Base-by-base conservation (phyloP, 2,113 vertebrate genomes). In the Nyctibius bracteatus region DNA sequence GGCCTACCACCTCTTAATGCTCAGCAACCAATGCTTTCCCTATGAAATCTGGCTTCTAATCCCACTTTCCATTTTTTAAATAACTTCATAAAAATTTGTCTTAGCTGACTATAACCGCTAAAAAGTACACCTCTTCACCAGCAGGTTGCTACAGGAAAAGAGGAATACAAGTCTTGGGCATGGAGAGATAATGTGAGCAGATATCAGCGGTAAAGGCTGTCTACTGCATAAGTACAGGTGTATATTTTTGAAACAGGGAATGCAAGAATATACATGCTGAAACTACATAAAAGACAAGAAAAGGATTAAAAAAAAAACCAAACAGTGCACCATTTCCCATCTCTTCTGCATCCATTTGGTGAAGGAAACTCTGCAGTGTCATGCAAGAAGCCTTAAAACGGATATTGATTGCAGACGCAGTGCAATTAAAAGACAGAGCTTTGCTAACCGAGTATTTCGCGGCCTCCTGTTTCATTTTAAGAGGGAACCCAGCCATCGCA, bases 221-320 rank as follows among this genome's bases (percentile, higher is more conserved):
- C n/a, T 44, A 20, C 17, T 16, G 39, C 24, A 0, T n/a, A 81
- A 91, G 14, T 43, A 21, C 0, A 0, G 5, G 4, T 55, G 6
- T 41, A 13, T 39, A 33, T 35, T 57, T 87, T 39, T 21, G 17
- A 74, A 81, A 62, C 8, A 31, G 15, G 5, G 31, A 91, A 89
- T 25, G 33, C 4, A 89, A 95, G 91, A 81, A 20, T 19, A n/a
- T 6, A 35, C 12, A 18, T 12, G 17, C 35, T 49, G 58, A 58
- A 92, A 52, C 16, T 28, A 71, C 63, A 49, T 5, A 59, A 39
- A 85, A 88, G 6, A 58, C 27, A 65, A 70, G 23, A 57, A 65
- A 59, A 80, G 3, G 5, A 47, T 22, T 5, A 23, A 75, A 4
- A 49, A 47, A 44, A 28, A 2, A 1, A n/a, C n/a, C n/a, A n/a